A percentile compares a stretch with the other conserved stretches of the same genome.
These are phyloP conservation scores for Romanogobio albipinnatus DNA, from an alignment of 2,113 vertebrate genomes.

Conservation along the genomic window DNA sequence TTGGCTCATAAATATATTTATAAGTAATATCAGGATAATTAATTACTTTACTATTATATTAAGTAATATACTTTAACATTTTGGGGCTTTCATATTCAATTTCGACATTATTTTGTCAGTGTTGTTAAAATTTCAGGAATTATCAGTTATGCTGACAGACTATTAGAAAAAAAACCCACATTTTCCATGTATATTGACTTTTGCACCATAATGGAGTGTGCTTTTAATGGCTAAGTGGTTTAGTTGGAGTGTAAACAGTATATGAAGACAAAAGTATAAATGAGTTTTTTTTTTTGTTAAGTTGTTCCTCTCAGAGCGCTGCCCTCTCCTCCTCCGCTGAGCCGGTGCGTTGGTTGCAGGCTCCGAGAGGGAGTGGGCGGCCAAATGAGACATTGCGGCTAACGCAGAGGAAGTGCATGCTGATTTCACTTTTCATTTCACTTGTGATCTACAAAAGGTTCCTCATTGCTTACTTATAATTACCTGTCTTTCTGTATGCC, in stretches of 20 bases:
- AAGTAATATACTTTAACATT: not conserved
- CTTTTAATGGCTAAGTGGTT: slow-evolving; percentile 18
- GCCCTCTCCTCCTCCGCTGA: not conserved
- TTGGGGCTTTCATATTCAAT: not conserved
- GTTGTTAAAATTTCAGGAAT: not conserved
- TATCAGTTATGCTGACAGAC: slow-evolving; percentile 2
- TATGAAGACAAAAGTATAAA: slow-evolving; percentile 29
- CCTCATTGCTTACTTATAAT: slow-evolving; percentile 33
- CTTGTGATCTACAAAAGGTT: slow-evolving; percentile 39
- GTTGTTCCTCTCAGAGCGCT: not conserved
- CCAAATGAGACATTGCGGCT: slow-evolving; percentile 43
- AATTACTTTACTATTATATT: too few relatives aligned
- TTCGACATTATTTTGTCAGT: not conserved
- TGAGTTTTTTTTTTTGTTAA: slow-evolving; percentile 24
- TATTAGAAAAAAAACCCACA: not conserved
- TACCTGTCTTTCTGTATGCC: slow-evolving; percentile 16
- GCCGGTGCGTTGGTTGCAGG: not conserved
- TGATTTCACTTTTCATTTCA: slow-evolving; percentile 34
- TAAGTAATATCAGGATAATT: too few relatives aligned
- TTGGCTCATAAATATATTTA: too few relatives aligned
- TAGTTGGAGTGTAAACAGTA: slow-evolving; percentile 15
- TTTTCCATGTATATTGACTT: slow-evolving; percentile 26
- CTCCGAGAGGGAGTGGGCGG: slow-evolving; percentile 22
- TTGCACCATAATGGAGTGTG: slow-evolving; percentile 12
- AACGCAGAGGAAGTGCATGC: slow-evolving; percentile 3